Conservation (phyloP, 2,797 vertebrate species). For the Fistularia tabacaria region DNA sequence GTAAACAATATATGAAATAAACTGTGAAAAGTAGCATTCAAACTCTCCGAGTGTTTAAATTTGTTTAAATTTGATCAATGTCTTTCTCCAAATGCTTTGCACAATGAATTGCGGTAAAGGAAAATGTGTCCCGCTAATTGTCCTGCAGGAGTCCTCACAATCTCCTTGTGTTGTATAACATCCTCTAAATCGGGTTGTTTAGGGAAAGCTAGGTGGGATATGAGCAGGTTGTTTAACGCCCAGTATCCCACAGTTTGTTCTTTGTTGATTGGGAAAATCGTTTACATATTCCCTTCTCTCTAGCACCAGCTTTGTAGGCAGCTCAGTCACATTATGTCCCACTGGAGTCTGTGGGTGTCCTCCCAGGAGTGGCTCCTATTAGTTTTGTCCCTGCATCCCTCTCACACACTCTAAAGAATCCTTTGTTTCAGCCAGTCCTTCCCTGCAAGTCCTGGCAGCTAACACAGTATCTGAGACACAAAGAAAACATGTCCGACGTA, state of each 20-base stretch:
- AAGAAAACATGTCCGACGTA: slow-evolving; percentile 52
- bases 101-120: slow-evolving; percentile 15
- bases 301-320: slow-evolving; percentile 53
- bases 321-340: slow-evolving; percentile 57
- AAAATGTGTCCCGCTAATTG: slow-evolving; percentile 55
- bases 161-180: slow-evolving; percentile 24
- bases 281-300: slow-evolving; percentile 18
- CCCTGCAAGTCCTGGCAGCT: slow-evolving; percentile 52
- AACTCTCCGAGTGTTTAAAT: too few relatives aligned
- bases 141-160: slow-evolving; percentile 29
- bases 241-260: slow-evolving; percentile 32
- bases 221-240: slow-evolving; percentile 28
- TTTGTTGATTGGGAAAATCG: slow-evolving; percentile 32
- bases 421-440: slow-evolving; percentile 42
- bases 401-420: slow-evolving; percentile 41
- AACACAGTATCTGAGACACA: slow-evolving; percentile 49
- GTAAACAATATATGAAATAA: too few relatives aligned
- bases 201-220: slow-evolving; percentile 26
- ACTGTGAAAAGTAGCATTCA: too few relatives aligned
- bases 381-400: slow-evolving; percentile 42
- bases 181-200: slow-evolving; percentile 47
- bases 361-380: slow-evolving; percentile 46
- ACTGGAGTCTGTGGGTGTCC: slow-evolving; percentile 59
- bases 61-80: too few relatives aligned
- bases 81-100: too few relatives aligned